phyloP scores from a whole-genome alignment of 2,797 vertebrate genomes.

The Crenichthys baileyi region DNA sequence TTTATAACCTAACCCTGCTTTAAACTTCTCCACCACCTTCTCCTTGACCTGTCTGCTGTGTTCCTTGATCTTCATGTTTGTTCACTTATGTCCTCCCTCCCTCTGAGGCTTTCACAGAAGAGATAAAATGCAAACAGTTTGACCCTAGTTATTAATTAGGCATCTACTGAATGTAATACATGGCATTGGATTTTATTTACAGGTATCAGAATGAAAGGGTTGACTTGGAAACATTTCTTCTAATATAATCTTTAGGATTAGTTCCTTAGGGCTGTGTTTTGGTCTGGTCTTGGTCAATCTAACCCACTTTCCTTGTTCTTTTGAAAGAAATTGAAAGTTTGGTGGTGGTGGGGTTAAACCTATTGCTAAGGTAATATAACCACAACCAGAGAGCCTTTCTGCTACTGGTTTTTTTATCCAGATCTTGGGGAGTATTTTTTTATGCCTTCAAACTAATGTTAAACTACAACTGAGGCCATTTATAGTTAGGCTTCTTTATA shows the following conservation, averaged over 20 bases:
- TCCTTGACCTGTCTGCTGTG: not conserved
- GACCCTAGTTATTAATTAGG: not conserved
- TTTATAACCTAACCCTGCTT: not conserved
- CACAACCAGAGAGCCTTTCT: not conserved
- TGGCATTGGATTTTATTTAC: not conserved
- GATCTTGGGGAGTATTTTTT: not conserved
- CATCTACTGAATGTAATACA: not conserved
- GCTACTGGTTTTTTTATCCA: not conserved
- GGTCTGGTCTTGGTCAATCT: not conserved
- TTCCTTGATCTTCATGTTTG: not conserved
- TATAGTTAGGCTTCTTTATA: not conserved
- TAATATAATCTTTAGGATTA: not conserved
- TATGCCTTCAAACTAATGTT: not conserved
- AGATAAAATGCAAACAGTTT: not conserved
- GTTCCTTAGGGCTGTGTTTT: not conserved
- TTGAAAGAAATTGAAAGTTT: not conserved
- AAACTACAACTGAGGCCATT: not conserved
- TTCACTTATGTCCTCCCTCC: no score
- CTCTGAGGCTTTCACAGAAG: no score
- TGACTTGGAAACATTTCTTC: not conserved
- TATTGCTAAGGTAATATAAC: not conserved
- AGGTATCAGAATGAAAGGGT: not conserved
- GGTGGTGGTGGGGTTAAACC: not conserved
- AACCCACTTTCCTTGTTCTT: not conserved
- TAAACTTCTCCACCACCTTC: constrained; percentile 1